A percentile compares a stretch with the other conserved stretches of the same genome.
Evolutionary conservation across 1,140 invertebrate species (phyloP).

Genomic region (Drosophila repletoides): DNA sequence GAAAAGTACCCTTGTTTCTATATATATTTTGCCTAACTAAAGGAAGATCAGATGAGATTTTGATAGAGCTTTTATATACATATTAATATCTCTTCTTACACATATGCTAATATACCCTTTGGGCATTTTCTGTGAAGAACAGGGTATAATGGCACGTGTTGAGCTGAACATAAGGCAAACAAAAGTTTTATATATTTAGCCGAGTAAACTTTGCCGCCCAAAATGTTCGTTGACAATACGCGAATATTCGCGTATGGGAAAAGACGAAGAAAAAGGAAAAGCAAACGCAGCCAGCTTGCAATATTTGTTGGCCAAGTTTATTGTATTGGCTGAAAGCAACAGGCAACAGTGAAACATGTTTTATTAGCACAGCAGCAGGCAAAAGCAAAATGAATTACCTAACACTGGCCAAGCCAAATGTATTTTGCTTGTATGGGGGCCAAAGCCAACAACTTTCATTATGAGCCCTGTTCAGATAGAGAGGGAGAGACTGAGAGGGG

Average conservation of each 20-base stretch:
- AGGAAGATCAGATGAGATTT: too few species aligned
- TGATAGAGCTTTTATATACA: too few species aligned
- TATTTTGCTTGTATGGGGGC: slow-evolving; percentile 15
- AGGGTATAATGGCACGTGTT: slow-evolving; percentile 18
- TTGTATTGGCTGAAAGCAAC: slow-evolving; percentile 39
- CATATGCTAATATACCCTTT: neutral
- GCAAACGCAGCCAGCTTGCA: slow-evolving; percentile 31
- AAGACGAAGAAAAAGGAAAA: slow-evolving; percentile 1
- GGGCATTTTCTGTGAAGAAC: too few species aligned
- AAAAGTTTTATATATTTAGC: slow-evolving; percentile 36
- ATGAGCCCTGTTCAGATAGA: slow-evolving; percentile 18
- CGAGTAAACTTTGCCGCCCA: slow-evolving; percentile 10
- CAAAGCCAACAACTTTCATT: slow-evolving; percentile 37
- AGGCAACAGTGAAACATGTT: slow-evolving; percentile 31
- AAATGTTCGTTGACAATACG: slow-evolving; percentile 21
- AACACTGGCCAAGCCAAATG: slow-evolving; percentile 34
- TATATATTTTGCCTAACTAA: too few species aligned
- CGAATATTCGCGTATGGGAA: too few species aligned
- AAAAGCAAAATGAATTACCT: slow-evolving; percentile 45
- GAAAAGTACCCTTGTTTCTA: too few species aligned
- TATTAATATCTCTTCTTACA: too few species aligned
- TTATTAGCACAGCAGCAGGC: slow-evolving; percentile 44
- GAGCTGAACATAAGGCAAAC: slow-evolving; percentile 4
- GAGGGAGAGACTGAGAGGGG: neutral
- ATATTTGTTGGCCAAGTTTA: slow-evolving; percentile 37